A percentile compares a stretch with the other conserved stretches of the same genome.
These are phyloP conservation scores for Antheraea mylitta DNA, from an alignment of 1,140 invertebrate genomes.

Conservation along the genomic window DNA sequence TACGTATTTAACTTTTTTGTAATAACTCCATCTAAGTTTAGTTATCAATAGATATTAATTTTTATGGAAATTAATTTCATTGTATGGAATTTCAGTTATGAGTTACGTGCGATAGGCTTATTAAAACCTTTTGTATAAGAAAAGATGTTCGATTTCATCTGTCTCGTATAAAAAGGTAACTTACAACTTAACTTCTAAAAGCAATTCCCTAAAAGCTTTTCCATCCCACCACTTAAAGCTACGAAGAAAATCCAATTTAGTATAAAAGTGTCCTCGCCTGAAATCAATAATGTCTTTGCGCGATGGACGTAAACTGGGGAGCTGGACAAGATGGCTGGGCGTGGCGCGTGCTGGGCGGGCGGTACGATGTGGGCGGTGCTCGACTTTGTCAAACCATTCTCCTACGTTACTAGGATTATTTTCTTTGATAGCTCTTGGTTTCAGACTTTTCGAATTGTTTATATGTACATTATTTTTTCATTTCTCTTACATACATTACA, in stretches of 20 bases:
- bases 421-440: slow-evolving; percentile 24
- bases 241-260: slow-evolving; percentile 9
- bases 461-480: background rate
- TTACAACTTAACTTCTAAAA: background rate
- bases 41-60: too few relatives aligned
- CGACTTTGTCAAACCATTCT: slow-evolving; percentile 30
- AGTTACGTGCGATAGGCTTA: too few relatives aligned
- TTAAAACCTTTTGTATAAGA: too few relatives aligned
- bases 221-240: background rate
- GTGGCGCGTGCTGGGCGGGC: slow-evolving; percentile 23
- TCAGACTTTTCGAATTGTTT: background rate
- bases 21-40: too few relatives aligned
- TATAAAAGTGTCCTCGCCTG: slow-evolving; percentile 18
- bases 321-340: slow-evolving; percentile 25
- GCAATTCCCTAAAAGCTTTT: background rate
- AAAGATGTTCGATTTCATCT: too few relatives aligned
- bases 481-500: background rate
- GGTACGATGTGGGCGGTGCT: background rate
- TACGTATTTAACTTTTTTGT: too few relatives aligned
- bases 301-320: slow-evolving; percentile 7
- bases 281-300: slow-evolving; percentile 11
- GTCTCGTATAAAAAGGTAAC: too few relatives aligned
- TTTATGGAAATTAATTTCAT: too few relatives aligned
- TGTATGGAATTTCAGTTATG: too few relatives aligned
- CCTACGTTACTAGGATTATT: slow-evolving; percentile 29